Evolutionary conservation across 2,797 vertebrate genomes (phyloP).

Genomic region (Takifugu rubripes): DNA sequence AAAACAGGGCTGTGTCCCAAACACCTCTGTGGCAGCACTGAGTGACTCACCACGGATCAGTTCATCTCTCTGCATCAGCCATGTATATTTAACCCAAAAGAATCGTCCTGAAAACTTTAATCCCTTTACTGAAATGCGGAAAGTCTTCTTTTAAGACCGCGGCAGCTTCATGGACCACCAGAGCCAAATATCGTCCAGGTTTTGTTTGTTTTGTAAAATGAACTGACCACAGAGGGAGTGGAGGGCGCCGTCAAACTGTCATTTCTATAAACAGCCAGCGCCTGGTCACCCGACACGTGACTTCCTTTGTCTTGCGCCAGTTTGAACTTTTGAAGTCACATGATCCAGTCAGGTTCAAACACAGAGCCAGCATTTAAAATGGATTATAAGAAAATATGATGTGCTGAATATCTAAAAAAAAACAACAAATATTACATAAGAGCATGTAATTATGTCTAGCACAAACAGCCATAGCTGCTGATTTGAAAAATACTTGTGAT

Average conservation of each 20-base stretch:
- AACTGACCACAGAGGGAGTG: constrained; percentile 36
- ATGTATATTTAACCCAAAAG: neutral
- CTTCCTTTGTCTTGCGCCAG: constrained; percentile 65
- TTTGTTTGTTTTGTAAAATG: constrained; percentile 12
- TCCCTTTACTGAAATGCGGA: too few relatives aligned
- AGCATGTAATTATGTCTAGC: too few relatives aligned
- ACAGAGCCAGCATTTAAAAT: too few relatives aligned
- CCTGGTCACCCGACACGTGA: constrained; percentile 70
- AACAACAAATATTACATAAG: too few relatives aligned
- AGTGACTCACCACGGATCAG: too few relatives aligned
- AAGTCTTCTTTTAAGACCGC: constrained; percentile 15
- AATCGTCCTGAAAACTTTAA: too few relatives aligned
- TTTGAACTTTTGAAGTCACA: constrained; percentile 64
- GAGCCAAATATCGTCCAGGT: neutral
- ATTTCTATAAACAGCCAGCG: constrained; percentile 68
- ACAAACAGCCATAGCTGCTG: too few relatives aligned
- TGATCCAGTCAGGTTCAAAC: constrained; percentile 31
- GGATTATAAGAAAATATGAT: too few relatives aligned
- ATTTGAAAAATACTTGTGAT: too few relatives aligned
- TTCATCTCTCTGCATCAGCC: too few relatives aligned
- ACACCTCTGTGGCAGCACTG: constrained; percentile 34
- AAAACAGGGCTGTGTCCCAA: constrained; percentile 33
- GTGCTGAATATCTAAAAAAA: too few relatives aligned
- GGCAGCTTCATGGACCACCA: constrained; percentile 1
- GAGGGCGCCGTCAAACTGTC: constrained; percentile 42